Percentiles rank a stretch among this genome's conserved stretches.
phyloP scores from a whole-genome alignment of 2,113 vertebrate genomes.

The Pelodiscus sinensis region DNA sequence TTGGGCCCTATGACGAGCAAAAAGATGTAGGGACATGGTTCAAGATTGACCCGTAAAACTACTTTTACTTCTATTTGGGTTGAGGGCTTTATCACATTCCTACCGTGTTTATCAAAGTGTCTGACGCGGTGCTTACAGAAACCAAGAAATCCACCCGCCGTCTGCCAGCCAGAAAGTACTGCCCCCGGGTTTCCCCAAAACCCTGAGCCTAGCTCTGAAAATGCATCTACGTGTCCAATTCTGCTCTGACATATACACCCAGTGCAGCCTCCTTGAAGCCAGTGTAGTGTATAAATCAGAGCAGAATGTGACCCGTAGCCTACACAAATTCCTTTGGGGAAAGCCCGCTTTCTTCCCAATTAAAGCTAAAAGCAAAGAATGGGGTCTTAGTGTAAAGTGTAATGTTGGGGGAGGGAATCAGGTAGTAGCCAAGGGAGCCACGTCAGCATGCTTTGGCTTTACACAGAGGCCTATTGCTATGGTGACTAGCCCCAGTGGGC shows the following conservation, averaged over 20 bases:
- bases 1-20: not conserved
- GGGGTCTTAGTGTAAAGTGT: not conserved
- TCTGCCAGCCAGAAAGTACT: not conserved
- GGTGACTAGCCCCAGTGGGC: not conserved
- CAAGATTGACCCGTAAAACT: not conserved
- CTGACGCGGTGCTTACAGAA: not conserved
- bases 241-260: not conserved
- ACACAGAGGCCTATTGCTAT: accelerated
- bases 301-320: not conserved
- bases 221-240: not conserved
- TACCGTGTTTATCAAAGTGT: not conserved
- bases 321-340: accelerated
- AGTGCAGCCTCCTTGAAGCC: not conserved
- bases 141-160: not conserved
- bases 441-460: not conserved
- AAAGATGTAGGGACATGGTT: not conserved
- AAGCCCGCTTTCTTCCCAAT: not conserved
- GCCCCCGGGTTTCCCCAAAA: not conserved
- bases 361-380: not conserved
- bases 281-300: not conserved
- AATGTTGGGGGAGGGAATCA: not conserved
- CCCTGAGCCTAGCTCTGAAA: not conserved
- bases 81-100: accelerated
- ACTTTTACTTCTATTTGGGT: not conserved
- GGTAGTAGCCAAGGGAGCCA: not conserved